phyloP scores from a whole-genome alignment of 92 coral and sea anemone species.

The Zoanthus sansibaricus region DNA sequence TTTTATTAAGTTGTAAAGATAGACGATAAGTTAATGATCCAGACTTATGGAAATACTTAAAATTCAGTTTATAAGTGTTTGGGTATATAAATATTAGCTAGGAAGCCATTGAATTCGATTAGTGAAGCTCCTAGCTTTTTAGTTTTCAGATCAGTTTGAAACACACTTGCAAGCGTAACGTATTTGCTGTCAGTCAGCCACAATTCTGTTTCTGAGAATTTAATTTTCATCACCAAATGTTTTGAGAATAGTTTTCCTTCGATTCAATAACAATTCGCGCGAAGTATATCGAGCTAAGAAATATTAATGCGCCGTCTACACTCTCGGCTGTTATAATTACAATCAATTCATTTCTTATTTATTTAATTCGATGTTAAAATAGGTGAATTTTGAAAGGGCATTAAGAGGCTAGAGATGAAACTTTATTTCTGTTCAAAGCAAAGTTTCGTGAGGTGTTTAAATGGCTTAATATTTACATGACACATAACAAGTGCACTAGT shows the following conservation, averaged over 20 bases:
- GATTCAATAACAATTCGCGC: neutral
- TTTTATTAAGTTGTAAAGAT: neutral
- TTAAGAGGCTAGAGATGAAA: neutral
- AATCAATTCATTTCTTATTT: neutral
- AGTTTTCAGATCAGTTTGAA: neutral
- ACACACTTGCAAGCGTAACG: neutral
- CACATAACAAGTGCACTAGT: neutral
- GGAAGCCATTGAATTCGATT: neutral
- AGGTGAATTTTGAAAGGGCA: neutral
- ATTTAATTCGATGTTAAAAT: neutral
- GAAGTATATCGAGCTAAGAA: neutral
- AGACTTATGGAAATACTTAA: neutral
- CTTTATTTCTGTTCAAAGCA: neutral
- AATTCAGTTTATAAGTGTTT: neutral
- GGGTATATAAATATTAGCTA: neutral
- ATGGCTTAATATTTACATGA: neutral
- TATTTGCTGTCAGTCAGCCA: slow-evolving; percentile 13
- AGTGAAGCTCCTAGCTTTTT: neutral
- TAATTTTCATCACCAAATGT: neutral
- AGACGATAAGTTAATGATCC: neutral
- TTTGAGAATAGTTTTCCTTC: neutral
- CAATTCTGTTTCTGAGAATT: slow-evolving; percentile 3
- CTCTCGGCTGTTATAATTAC: neutral
- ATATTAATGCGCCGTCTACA: neutral
- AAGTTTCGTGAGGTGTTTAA: neutral